Conservation (phyloP, 2,797 vertebrate genomes). For the Melanotaenia pygmaea region DNA sequence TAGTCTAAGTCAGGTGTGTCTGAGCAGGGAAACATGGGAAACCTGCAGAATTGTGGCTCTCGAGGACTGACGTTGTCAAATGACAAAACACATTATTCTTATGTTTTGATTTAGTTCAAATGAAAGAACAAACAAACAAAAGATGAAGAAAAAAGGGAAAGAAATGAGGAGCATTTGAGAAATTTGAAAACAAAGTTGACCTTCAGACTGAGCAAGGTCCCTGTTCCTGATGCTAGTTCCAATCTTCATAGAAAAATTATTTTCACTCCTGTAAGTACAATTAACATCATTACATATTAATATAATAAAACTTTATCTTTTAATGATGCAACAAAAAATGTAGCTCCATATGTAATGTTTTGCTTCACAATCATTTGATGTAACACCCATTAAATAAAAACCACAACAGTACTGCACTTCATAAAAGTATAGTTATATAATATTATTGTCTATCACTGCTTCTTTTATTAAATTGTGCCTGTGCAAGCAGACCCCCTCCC, state of each 20-base stretch:
- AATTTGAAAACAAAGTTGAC: background rate
- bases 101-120: no score
- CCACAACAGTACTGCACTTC: constrained; percentile 45
- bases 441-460: constrained; percentile 47
- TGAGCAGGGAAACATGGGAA: no score
- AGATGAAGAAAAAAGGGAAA: no score
- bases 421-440: constrained; percentile 66
- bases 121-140: no score
- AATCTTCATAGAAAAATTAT: background rate
- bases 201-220: background rate
- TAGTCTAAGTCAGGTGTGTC: no score
- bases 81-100: no score
- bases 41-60: no score
- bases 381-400: constrained; percentile 48
- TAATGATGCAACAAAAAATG: constrained; percentile 34
- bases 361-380: constrained; percentile 58
- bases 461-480: constrained; percentile 62
- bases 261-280: background rate
- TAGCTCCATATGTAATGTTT: constrained; percentile 33
- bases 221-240: no score
- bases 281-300: constrained; percentile 30
- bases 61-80: no score
- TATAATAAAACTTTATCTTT: constrained; percentile 28
- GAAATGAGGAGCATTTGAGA: background rate
- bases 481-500: constrained; percentile 46